These are phyloP conservation scores for Fissipunctia ypsillon DNA, from an alignment of 2,888 invertebrate species.

Conservation along the genomic window DNA sequence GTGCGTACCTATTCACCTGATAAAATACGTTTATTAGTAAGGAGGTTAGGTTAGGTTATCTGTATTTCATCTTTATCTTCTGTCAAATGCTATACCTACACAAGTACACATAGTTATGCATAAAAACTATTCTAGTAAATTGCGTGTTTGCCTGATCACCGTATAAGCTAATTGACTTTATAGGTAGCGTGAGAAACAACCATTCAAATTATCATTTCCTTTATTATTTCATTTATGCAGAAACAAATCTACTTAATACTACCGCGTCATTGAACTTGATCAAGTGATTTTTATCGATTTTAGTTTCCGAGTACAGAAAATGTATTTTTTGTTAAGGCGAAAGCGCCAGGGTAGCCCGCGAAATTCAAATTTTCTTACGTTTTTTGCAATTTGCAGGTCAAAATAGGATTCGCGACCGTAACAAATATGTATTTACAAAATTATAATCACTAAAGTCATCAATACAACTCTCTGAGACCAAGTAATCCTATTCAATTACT, in stretches of 20 bases:
- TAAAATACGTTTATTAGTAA: too few species aligned
- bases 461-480: too few species aligned
- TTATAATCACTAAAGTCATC: too few species aligned
- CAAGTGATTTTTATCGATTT: background rate
- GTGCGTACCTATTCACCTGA: too few species aligned
- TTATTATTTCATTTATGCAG: background rate
- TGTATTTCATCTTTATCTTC: background rate
- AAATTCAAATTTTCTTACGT: too few species aligned
- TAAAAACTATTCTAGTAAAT: background rate
- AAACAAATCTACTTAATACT: constrained; percentile 9
- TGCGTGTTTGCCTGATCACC: background rate
- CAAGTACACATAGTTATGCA: background rate
- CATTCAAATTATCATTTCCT: constrained; percentile 8
- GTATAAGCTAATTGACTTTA: background rate
- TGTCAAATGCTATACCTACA: background rate
- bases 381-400: too few species aligned
- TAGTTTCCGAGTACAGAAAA: background rate
- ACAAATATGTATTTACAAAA: too few species aligned
- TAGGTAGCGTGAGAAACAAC: constrained; percentile 21
- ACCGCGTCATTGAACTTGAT: constrained; percentile 18
- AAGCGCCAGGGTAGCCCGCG: too few species aligned
- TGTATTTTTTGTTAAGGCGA: too few species aligned
- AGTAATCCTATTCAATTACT: too few species aligned
- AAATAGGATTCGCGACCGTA: too few species aligned
- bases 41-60: too few species aligned